phyloP scores from a whole-genome alignment of 2,888 invertebrate species.

The Maniola hyperantus region DNA sequence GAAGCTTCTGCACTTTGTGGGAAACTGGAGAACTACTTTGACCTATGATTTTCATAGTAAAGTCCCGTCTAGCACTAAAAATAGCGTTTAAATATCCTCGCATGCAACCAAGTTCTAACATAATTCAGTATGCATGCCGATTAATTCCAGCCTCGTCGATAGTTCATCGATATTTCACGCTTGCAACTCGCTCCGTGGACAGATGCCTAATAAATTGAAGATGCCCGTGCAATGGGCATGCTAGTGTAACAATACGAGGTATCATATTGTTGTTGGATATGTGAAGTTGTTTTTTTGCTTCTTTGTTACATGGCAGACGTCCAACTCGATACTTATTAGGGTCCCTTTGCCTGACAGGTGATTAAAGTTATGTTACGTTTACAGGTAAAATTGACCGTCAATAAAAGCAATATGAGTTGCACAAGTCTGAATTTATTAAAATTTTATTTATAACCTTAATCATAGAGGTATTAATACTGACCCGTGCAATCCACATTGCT shows the following conservation, averaged over 20 bases:
- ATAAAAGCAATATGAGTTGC: too few species aligned
- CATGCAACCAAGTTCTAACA: constrained; percentile 7
- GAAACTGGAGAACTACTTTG: too few species aligned
- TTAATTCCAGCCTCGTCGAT: constrained; percentile 22
- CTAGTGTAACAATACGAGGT: constrained; percentile 12
- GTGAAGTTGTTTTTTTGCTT: constrained; percentile 6
- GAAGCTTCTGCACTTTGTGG: too few species aligned
- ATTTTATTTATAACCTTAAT: too few species aligned
- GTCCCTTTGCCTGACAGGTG: neutral
- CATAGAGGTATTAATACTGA: too few species aligned
- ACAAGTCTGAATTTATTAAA: too few species aligned
- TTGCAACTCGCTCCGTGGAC: constrained; percentile 17
- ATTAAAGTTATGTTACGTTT: too few species aligned
- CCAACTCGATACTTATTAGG: constrained; percentile 6
- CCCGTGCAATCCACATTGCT: too few species aligned
- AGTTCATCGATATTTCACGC: constrained; percentile 26
- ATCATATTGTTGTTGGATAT: constrained; percentile 13
- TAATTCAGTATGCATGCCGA: constrained; percentile 25
- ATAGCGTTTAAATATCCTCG: neutral
- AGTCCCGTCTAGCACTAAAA: neutral
- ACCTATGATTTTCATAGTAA: neutral
- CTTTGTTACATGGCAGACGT: constrained; percentile 13
- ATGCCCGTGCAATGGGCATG: constrained; percentile 6
- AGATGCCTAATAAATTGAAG: constrained; percentile 20
- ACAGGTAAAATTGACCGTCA: too few species aligned